A percentile compares a stretch with the other conserved stretches of the same genome.
Conservation (phyloP, 1,140 invertebrate species). For the Oedothorax gibbosus region DNA sequence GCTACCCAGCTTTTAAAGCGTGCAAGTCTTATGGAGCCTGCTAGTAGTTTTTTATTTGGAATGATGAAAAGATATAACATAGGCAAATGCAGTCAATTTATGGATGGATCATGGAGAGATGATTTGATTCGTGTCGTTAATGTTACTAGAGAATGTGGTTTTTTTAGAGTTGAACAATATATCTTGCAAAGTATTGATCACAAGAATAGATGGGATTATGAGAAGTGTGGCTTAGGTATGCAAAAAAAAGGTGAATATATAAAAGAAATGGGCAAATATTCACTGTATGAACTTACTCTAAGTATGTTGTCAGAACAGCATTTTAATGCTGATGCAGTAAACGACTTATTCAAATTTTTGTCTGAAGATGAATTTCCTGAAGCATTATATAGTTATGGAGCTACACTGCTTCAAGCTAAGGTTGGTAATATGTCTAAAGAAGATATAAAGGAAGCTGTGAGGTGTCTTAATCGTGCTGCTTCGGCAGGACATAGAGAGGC, state of each 20-base stretch:
- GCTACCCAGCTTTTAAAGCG: neutral
- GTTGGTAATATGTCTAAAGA: neutral
- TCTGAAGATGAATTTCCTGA: neutral
- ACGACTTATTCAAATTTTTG: neutral
- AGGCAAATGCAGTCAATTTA: neutral
- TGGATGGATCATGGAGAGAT: conserved; percentile 2
- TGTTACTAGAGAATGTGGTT: neutral
- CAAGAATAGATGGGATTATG: neutral
- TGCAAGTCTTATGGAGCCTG: neutral
- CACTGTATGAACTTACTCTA: neutral
- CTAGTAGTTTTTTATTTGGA: conserved; percentile 1
- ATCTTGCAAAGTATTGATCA: neutral
- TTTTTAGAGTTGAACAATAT: neutral
- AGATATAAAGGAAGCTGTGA: neutral
- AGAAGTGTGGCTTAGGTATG: neutral
- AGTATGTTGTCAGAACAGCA: neutral
- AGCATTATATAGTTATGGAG: conserved; percentile 3
- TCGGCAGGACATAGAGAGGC: neutral
- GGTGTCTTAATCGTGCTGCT: neutral
- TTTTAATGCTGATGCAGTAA: neutral
- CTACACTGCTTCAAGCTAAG: neutral
- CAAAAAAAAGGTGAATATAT: conserved; percentile 1
- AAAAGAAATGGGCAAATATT: neutral
- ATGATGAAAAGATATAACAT: conserved; percentile 1
- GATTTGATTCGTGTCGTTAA: neutral